These are phyloP conservation scores for Condylostylus longicornis DNA, from an alignment of 1,140 invertebrate species.

Conservation along the genomic window DNA sequence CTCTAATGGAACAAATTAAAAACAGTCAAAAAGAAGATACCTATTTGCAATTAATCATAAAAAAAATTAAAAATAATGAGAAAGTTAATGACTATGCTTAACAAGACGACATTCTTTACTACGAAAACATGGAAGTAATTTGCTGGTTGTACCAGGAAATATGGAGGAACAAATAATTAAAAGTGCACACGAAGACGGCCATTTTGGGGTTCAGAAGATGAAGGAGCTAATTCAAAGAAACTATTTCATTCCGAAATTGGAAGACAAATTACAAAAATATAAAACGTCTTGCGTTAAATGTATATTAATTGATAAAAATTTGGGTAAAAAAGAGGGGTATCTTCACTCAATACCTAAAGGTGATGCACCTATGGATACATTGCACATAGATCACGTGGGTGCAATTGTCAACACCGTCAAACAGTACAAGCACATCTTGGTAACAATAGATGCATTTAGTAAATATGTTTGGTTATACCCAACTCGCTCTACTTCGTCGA, in stretches of 20 bases:
- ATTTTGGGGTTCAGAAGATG: too few species aligned
- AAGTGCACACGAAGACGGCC: constrained; percentile 22
- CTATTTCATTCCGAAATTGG: constrained; percentile 26
- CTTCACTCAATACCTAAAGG: constrained; percentile 12
- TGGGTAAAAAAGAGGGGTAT: constrained; percentile 9
- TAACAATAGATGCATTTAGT: background rate
- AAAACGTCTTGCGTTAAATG: constrained; percentile 12
- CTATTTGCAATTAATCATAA: too few species aligned
- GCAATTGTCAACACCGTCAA: constrained; percentile 7
- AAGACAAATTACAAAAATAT: constrained; percentile 18
- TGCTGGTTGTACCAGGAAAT: constrained; percentile 18
- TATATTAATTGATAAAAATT: constrained; percentile 2
- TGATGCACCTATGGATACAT: constrained; percentile 10
- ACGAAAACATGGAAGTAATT: constrained; percentile 7
- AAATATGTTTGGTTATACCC: background rate
- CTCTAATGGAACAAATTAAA: too few species aligned
- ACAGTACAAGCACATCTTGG: background rate
- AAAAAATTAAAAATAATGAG: too few species aligned
- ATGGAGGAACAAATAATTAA: constrained; percentile 19
- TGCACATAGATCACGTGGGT: constrained; percentile 15
- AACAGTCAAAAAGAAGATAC: too few species aligned
- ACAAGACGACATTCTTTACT: too few species aligned
- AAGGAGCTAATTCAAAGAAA: constrained; percentile 24
- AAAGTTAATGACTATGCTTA: too few species aligned
- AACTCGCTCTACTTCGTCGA: constrained; percentile 6